Base-by-base conservation (phyloP, 1,140 invertebrate genomes). In the Zaprionus inermis region DNA sequence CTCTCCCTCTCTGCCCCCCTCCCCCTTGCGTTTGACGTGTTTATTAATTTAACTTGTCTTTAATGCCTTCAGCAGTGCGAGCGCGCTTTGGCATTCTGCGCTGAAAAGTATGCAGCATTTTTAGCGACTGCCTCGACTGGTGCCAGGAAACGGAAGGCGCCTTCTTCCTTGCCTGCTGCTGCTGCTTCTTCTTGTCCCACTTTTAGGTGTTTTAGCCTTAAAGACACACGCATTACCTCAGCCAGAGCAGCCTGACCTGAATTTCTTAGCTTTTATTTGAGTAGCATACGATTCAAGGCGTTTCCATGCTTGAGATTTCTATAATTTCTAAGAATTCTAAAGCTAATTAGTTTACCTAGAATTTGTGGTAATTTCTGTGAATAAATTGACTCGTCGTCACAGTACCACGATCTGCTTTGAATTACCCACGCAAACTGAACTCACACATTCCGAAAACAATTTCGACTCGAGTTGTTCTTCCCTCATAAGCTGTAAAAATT, bases 401-500 rank as follows among this genome's bases (percentile, higher is more conserved):
- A n/a, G 36, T 38, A n/a, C 36, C 5, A 38, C 5, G 36, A 38
- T 14, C 6, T 14, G 14, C 14, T 6, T 38, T 38, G 36, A 5
- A 38, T 16, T 3, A 44, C n/a, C n/a, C n/a, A 44, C 7, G 38
- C n/a, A 16, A 9, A 41, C 1, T 16, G 38, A 2, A 38, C 6
- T 14, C 14, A n/a, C 2, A n/a, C 5, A 38, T 38, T 5, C 5
- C n/a, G 5, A n/a, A 1, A 5, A n/a, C 12, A 16, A 0, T 41
- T 7, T n/a, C 14, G 7, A 16, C 4, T 44, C n/a, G 30, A 52
- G 46, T 61, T 49, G 59, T 61, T 63, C 34, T 46, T 52, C 34
- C 38, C 61, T 67, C 60, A 76, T 85, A 82, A 85, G 81, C 73
- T 68, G 80, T 83, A 84, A 77, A 83, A 83, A 83, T 83, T 80